A percentile compares a stretch with the other conserved stretches of the same genome.
phyloP scores from a whole-genome alignment of 2,797 vertebrate genomes.

The Tarsius wallacei region DNA sequence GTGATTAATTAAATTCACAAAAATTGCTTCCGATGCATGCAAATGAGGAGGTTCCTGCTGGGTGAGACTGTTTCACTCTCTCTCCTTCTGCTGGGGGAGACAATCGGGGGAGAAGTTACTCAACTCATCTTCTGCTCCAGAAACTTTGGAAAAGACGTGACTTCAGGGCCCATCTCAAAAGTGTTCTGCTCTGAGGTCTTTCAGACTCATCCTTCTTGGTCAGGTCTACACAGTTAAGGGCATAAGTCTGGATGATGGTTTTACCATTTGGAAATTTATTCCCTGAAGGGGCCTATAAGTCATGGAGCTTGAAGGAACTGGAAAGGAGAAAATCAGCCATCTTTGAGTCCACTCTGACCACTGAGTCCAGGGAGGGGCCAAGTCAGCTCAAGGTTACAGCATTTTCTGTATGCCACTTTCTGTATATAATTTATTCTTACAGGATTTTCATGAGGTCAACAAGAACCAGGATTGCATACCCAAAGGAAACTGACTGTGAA shows the following conservation, averaged over 20 bases:
- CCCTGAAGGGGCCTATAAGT: neutral
- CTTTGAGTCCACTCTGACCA: neutral
- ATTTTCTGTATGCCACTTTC: neutral
- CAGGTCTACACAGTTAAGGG: neutral
- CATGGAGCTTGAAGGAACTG: neutral
- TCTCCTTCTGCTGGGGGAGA: conserved; percentile 46
- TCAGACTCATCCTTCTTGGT: neutral
- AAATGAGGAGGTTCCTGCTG: conserved; percentile 85
- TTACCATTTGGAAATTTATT: neutral
- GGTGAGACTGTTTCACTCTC: conserved; percentile 72
- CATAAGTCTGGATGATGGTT: neutral
- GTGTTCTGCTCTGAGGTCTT: neutral
- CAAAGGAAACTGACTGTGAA: neutral
- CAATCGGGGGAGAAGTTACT: neutral
- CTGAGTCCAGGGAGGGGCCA: neutral
- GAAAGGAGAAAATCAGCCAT: neutral
- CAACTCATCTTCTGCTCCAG: neutral
- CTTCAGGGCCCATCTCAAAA: neutral
- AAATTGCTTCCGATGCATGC: conserved; percentile 82
- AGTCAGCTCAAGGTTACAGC: neutral
- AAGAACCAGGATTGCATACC: neutral
- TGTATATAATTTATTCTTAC: neutral
- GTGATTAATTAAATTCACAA: conserved; percentile 90
- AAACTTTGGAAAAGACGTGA: neutral
- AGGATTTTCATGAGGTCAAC: neutral